Percentiles rank a stretch among this genome's conserved stretches.
Evolutionary conservation across 2,797 vertebrate genomes (phyloP).

Genomic region (Danionella dracula): DNA sequence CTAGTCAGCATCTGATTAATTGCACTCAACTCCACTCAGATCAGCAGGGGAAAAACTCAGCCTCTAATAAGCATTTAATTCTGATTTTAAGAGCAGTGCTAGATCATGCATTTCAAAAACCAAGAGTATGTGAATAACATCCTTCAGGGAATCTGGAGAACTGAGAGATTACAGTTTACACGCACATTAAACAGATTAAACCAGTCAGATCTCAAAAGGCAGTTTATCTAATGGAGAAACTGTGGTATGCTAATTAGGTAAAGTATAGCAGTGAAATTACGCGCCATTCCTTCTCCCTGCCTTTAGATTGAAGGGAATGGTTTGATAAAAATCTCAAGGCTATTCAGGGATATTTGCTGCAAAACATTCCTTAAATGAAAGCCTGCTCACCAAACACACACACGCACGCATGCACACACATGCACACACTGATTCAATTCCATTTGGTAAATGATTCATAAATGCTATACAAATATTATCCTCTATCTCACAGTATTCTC

Average conservation of each 20-base stretch:
- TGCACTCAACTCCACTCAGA: not conserved
- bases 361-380: slow-evolving; percentile 75
- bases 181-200: slow-evolving; percentile 76
- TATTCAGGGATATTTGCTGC: slow-evolving; percentile 68
- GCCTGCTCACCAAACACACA: slow-evolving; percentile 87
- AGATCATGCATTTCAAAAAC: slow-evolving; percentile 66
- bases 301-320: slow-evolving; percentile 59
- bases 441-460: slow-evolving; percentile 93
- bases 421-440: slow-evolving; percentile 97
- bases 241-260: slow-evolving; percentile 74
- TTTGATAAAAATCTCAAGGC: slow-evolving; percentile 69
- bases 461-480: slow-evolving; percentile 87
- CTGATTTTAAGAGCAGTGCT: slow-evolving; percentile 63
- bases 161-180: slow-evolving; percentile 75
- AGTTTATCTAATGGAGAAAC: slow-evolving; percentile 78
- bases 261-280: slow-evolving; percentile 72
- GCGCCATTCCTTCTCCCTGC: slow-evolving; percentile 53
- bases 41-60: slow-evolving; percentile 46
- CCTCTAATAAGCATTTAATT: slow-evolving; percentile 55
- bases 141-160: slow-evolving; percentile 75
- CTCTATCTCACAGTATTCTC: slow-evolving; percentile 76
- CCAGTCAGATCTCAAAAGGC: slow-evolving; percentile 72
- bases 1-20: not conserved
- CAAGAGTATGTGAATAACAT: slow-evolving; percentile 68
- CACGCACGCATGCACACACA: slow-evolving; percentile 88